These are phyloP conservation scores for Agrilus cyanescens DNA, from an alignment of 2,888 invertebrate species.

Conservation along the genomic window DNA sequence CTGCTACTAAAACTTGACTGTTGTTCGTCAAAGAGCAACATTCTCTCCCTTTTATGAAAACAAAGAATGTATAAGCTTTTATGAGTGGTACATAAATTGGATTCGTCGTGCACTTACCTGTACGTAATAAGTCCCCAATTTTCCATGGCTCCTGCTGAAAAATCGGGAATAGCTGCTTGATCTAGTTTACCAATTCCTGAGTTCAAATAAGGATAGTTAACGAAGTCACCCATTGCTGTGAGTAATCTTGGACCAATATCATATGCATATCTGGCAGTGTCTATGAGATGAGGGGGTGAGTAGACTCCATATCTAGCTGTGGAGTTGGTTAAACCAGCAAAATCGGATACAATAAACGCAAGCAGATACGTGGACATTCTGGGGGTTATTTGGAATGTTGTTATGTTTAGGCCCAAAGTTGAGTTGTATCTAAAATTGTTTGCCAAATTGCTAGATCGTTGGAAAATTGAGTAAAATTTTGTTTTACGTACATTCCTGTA, in stretches of 20 bases:
- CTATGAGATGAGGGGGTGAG: constrained; percentile 37
- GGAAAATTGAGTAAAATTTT: too few relatives aligned
- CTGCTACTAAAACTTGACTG: constrained; percentile 44
- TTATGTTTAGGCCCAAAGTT: constrained; percentile 30
- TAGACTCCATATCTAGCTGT: constrained; percentile 24
- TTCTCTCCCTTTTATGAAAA: constrained; percentile 42
- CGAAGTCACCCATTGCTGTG: constrained; percentile 42
- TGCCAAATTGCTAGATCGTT: not conserved
- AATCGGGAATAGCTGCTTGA: constrained; percentile 76
- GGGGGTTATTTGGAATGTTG: constrained; percentile 34
- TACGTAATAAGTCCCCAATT: constrained; percentile 85
- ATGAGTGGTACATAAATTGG: not conserved
- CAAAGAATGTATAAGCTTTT: not conserved
- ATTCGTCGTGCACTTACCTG: constrained; percentile 36
- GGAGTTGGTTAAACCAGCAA: constrained; percentile 27
- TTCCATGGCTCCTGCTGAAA: constrained; percentile 79
- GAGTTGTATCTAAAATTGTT: not conserved
- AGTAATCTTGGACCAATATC: constrained; percentile 37
- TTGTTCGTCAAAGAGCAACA: constrained; percentile 38
- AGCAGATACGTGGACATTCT: constrained; percentile 78
- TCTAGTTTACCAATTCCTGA: constrained; percentile 62
- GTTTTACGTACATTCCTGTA: not conserved
- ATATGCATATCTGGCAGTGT: constrained; percentile 37
- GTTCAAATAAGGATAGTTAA: constrained; percentile 42
- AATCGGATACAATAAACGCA: constrained; percentile 74